A percentile compares a stretch with the other conserved stretches of the same genome.
Conservation (phyloP, 2,888 invertebrate genomes). For the Noctua pronuba region DNA sequence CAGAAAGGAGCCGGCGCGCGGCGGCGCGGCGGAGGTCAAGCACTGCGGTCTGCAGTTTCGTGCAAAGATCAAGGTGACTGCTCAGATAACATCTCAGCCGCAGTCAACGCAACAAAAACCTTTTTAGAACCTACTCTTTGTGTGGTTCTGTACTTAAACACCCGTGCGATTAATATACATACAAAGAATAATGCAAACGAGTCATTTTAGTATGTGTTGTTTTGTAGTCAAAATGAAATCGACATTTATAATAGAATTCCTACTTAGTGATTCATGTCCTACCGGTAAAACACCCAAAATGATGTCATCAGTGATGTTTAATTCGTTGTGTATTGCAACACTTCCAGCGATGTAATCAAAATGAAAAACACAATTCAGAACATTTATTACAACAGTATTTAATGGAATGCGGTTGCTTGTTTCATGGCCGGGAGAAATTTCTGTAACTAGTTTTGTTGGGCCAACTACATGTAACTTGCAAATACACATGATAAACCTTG, state of each 20-base stretch:
- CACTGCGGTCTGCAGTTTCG: constrained; percentile 69
- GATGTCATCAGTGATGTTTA: constrained; percentile 61
- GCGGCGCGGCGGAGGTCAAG: constrained; percentile 79
- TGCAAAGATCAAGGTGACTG: constrained; percentile 84
- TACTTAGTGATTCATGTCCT: constrained; percentile 53
- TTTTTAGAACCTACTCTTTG: constrained; percentile 53
- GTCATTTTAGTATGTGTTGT: constrained; percentile 21
- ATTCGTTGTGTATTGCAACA: constrained; percentile 50
- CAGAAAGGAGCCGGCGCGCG: constrained; percentile 61
- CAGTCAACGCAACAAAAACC: constrained; percentile 63
- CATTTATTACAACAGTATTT: constrained; percentile 34
- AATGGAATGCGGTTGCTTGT: constrained; percentile 36
- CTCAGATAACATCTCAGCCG: constrained; percentile 72
- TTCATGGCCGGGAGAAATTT: constrained; percentile 36
- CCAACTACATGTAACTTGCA: neutral
- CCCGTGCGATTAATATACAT: constrained; percentile 38
- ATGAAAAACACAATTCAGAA: constrained; percentile 35
- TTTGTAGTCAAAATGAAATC: constrained; percentile 38
- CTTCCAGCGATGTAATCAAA: constrained; percentile 43
- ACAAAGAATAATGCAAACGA: constrained; percentile 44
- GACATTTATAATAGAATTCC: constrained; percentile 41
- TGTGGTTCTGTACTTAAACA: constrained; percentile 53
- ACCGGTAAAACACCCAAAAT: constrained; percentile 47
- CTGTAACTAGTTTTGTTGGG: constrained; percentile 20
- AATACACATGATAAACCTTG: constrained; percentile 4